Evolutionary conservation across 2,113 vertebrate species (phyloP).

Genomic region (Nothoprocta perdicaria): DNA sequence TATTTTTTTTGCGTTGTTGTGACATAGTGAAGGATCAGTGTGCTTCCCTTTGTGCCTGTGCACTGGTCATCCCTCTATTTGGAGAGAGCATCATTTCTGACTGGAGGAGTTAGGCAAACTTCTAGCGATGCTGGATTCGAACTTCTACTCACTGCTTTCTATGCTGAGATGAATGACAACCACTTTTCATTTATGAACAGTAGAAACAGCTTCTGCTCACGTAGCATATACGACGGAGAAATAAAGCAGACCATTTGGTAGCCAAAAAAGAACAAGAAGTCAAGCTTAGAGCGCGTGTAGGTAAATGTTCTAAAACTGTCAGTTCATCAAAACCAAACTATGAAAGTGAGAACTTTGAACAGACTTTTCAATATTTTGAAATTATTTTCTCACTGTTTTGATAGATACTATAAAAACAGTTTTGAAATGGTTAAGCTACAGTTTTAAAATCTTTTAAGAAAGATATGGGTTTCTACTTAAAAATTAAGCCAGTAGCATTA

Average conservation of each 20-base stretch:
- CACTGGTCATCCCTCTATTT: neutral
- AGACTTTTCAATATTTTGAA: neutral
- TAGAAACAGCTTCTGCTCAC: neutral
- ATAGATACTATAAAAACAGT: neutral
- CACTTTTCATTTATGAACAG: neutral
- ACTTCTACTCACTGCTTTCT: neutral
- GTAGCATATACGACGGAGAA: neutral
- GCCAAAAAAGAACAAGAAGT: neutral
- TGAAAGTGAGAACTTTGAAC: neutral
- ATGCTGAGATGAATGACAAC: neutral
- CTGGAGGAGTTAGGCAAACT: neutral
- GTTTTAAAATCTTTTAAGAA: neutral
- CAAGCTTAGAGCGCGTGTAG: accelerated
- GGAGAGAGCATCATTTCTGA: neutral
- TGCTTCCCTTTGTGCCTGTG: neutral
- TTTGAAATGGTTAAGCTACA: neutral
- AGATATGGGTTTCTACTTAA: neutral
- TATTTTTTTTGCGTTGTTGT: neutral
- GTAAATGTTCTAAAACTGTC: neutral
- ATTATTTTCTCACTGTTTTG: neutral
- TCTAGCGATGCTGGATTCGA: neutral
- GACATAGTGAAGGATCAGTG: neutral
- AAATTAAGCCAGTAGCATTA: neutral
- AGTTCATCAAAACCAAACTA: neutral
- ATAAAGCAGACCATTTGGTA: neutral